Conservation (phyloP, 35 echinoderm and acorn worm species). For the Heliocidaris erythrogramma region DNA sequence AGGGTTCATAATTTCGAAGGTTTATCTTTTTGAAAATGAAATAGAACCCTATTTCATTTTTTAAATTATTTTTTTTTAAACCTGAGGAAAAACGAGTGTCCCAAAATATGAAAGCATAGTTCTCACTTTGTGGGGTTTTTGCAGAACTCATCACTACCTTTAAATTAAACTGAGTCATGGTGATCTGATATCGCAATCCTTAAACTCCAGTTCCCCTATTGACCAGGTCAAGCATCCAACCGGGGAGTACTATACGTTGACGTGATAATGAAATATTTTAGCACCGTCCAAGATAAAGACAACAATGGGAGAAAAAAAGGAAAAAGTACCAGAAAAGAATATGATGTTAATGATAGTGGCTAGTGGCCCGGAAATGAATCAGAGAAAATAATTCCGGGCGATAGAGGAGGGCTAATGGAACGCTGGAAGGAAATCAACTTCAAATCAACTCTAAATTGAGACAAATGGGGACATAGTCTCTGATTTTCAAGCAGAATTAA, state of each 20-base stretch:
- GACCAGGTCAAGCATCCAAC: neutral
- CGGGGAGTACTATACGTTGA: neutral
- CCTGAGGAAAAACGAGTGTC: too few relatives aligned
- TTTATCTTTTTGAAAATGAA: too few relatives aligned
- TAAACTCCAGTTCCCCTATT: neutral
- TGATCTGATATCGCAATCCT: neutral
- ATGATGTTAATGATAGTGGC: neutral
- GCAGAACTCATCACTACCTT: neutral
- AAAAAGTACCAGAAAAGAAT: neutral
- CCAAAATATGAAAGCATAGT: too few relatives aligned
- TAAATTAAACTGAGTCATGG: neutral
- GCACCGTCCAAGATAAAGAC: neutral
- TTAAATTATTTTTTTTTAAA: too few relatives aligned
- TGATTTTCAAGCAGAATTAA: neutral
- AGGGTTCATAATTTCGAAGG: too few relatives aligned
- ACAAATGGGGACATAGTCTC: neutral
- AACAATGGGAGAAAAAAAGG: neutral
- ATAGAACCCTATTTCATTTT: too few relatives aligned
- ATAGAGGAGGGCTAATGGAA: neutral
- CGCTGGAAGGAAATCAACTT: constrained; percentile 9
- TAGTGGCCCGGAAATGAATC: neutral
- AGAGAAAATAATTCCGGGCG: neutral
- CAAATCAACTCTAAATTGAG: constrained; percentile 11
- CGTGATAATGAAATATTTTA: constrained; percentile 19
- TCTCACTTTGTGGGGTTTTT: too few relatives aligned